Base-by-base conservation (phyloP, 2,888 invertebrate genomes). In the Athalia cordata region DNA sequence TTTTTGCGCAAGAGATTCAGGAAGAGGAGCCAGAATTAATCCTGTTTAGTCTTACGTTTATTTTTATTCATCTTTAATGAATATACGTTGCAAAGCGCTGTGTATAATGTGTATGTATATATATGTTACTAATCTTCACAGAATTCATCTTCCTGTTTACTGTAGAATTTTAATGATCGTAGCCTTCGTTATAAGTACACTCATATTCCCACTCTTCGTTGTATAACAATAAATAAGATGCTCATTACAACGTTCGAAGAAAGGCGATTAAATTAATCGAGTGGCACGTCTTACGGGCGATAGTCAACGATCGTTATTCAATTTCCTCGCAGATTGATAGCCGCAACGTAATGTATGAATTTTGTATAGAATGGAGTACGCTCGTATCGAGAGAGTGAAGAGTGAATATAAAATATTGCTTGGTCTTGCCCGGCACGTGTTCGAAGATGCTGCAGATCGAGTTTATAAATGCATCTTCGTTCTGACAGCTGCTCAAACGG, bases 61-160 rank as follows among this genome's bases (percentile, higher is more conserved):
- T 64, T 29, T n/a, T 43, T 9, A 64, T 7, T n/a, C 64, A 64
- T 43, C 45, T 43, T 45, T 43, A 64, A 45, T 64, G n/a, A 11
- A 64, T 9, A 64, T 64, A 43, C 43, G 55, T 55, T 61, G 61
- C 11, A 11, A 11, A 61, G 13, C 11, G 61, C 9, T 55, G 55
- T 6, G 11, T 55, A 7, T 11, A 55, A 55, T 11, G 9, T n/a
- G n/a, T 55, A 9, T 55, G 9, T 55, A 55, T 55, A 55, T 55
- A 55, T 11, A 8, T 65, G 9, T 43, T 43, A 59, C 47, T 13
- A 72, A 59, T 72, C 59, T 57, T 59, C 59, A 59, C 11, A 59
- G 47, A 72, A 72, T 72, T 59, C 45, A 72, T 72, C 72, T 72
- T 57, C 59, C 57, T 72, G 72, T 72, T 72, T 72, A 72, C 15